Conservation (phyloP, 1,140 invertebrate genomes). For the Sycophaga agraensis region DNA sequence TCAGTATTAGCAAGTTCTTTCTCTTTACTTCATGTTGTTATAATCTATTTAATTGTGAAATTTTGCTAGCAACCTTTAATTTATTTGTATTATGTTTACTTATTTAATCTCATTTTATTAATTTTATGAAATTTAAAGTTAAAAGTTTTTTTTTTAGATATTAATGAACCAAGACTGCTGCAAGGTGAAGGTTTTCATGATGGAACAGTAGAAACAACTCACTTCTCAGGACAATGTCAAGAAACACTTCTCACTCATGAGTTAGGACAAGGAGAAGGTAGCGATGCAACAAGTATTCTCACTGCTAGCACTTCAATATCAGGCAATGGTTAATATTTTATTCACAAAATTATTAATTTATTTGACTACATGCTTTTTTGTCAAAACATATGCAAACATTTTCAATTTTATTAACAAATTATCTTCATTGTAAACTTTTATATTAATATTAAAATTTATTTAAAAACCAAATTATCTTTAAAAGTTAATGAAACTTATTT, state of each 20-base stretch:
- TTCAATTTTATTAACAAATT: too few relatives aligned
- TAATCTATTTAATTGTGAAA: neutral
- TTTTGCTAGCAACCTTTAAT: neutral
- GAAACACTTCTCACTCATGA: constrained; percentile 48
- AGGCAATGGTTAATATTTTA: constrained; percentile 54
- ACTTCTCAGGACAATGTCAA: constrained; percentile 40
- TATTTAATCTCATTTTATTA: neutral
- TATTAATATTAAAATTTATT: too few relatives aligned
- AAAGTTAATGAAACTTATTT: too few relatives aligned
- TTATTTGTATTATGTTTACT: neutral
- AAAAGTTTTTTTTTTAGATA: constrained; percentile 38
- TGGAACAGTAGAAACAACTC: constrained; percentile 37
- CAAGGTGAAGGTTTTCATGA: constrained; percentile 48
- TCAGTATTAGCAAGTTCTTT: constrained; percentile 22
- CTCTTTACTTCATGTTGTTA: neutral
- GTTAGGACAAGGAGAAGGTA: constrained; percentile 46
- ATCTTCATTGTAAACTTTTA: too few relatives aligned
- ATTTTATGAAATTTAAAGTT: too few relatives aligned
- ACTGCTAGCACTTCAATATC: constrained; percentile 53
- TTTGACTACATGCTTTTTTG: too few relatives aligned
- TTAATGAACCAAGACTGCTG: constrained; percentile 42
- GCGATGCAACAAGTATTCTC: constrained; percentile 52
- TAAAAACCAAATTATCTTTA: too few relatives aligned
- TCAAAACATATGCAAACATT: too few relatives aligned
- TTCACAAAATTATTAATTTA: too few relatives aligned